Evolutionary conservation across 53 echinoderm and acorn worm genomes (phyloP), one percentile per base, ranked within the genome.

Genomic region (Holothuria scabra): DNA sequence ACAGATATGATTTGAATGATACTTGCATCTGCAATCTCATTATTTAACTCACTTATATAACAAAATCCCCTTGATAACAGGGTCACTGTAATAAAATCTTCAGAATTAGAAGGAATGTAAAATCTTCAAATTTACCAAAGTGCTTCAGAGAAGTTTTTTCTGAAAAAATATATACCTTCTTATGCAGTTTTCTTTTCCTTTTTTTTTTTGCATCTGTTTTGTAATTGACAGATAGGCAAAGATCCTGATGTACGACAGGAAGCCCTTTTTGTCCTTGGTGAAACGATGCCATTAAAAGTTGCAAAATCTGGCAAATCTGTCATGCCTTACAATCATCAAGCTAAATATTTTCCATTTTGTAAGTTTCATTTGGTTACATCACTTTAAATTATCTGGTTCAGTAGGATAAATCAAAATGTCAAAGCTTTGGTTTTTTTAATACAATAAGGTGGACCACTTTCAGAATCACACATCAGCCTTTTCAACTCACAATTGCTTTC

Each of bases 301-400:
- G 93, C 89, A 0, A 84, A 88, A 75, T 80, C 65, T 29, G 93
- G 93, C 34, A 86, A 81, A 44, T 88, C 88, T 3, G 24, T 19
- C 28, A 97, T 97, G 97, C 97, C 97, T 12, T 97, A 94, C 91
- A 81, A 97, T 29, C 85, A 88, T 58, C 97, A 97, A 70, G 92
- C 94, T 59, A 92, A 92, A 86, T 97, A 97, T 63, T 97, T 97
- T 85, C 88, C 90, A 74, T 84, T 97, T 21, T 84, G 97, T 97
- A 87, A 92, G 97, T 92, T 41, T 9, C 23, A n/a, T 19, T 26
- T 41, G 41, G 8, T 41, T 60, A 22, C 8, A 8, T 60, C 11
- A 5, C 18, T 22, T 60, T 60, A 20, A 0, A 60, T 0, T 60
- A 8, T 60, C 11, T 26, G 8, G 11, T 41, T 41, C 41, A 26